A percentile compares a stretch with the other conserved stretches of the same genome.
These are phyloP conservation scores for Nautilus pompilius DNA, from an alignment of 1,140 invertebrate species.

Conservation along the genomic window DNA sequence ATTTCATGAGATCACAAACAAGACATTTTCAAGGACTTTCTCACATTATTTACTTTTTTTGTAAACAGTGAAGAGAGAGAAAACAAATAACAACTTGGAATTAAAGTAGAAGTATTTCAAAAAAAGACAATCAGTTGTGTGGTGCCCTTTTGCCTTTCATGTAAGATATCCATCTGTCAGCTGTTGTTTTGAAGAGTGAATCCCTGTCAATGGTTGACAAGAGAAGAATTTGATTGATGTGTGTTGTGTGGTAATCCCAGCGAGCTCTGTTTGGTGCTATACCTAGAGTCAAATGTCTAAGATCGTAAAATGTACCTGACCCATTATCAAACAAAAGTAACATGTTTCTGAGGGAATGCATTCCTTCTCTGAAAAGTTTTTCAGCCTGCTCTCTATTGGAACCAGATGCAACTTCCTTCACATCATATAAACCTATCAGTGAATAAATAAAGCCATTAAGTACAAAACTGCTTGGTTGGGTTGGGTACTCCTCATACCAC, in stretches of 20 bases:
- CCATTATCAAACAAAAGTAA: conserved; percentile 93
- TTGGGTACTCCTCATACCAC: conserved; percentile 99
- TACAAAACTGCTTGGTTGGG: conserved; percentile 89
- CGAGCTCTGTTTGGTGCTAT: conserved; percentile 80
- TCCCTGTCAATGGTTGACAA: conserved; percentile 79
- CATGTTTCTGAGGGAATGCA: conserved; percentile 84
- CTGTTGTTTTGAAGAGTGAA: conserved; percentile 76
- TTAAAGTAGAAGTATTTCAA: too few species aligned
- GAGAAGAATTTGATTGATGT: conserved; percentile 92
- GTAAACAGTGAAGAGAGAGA: too few species aligned
- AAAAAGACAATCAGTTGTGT: conserved; percentile 52
- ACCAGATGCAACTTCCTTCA: conserved; percentile 62
- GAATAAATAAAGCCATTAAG: conserved; percentile 99
- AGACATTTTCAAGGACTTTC: too few species aligned
- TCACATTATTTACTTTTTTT: too few species aligned
- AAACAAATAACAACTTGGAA: too few species aligned
- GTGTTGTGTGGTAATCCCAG: conserved; percentile 98
- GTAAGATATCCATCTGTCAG: conserved; percentile 91
- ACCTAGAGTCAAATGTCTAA: conserved; percentile 82
- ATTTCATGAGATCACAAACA: too few species aligned
- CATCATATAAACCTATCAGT: conserved; percentile 91
- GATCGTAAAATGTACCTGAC: conserved; percentile 93
- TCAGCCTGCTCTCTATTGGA: conserved; percentile 28
- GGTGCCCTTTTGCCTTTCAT: conserved; percentile 71
- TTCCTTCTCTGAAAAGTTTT: conserved; percentile 78